phyloP scores from a whole-genome alignment of 1,140 invertebrate genomes.

The Pogonus chalceus region DNA sequence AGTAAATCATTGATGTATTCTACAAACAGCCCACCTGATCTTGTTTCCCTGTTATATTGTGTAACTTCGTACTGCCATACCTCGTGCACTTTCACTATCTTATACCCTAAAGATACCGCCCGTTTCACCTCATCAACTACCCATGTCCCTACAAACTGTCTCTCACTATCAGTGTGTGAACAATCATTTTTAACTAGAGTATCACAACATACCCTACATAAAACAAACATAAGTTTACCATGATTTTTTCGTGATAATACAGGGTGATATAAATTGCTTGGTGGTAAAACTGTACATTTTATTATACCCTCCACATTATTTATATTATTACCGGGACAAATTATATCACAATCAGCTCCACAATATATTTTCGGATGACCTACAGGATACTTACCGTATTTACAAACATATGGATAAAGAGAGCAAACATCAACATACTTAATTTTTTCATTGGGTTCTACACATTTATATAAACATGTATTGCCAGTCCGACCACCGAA shows the following conservation, averaged over 20 bases:
- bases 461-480: constrained; percentile 22
- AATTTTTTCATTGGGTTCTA: constrained; percentile 26
- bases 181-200: constrained; percentile 12
- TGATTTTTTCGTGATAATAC: constrained; percentile 24
- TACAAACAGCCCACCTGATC: constrained; percentile 26
- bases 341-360: constrained; percentile 8
- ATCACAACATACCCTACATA: constrained; percentile 24
- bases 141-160: constrained; percentile 33
- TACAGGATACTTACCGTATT: constrained; percentile 29
- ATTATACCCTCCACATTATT: constrained; percentile 20
- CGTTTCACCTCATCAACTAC: constrained; percentile 30
- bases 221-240: constrained; percentile 26
- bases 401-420: constrained; percentile 29
- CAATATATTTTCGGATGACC: constrained; percentile 26
- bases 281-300: constrained; percentile 28
- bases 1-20: too few relatives aligned
- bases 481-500: constrained; percentile 31
- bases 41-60: constrained; percentile 13
- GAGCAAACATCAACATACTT: constrained; percentile 31
- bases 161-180: constrained; percentile 25
- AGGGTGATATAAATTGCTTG: constrained; percentile 26
- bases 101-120: constrained; percentile 30
- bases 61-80: constrained; percentile 30
- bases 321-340: neutral
- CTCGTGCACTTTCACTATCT: constrained; percentile 31